Evolutionary conservation across 2,113 vertebrate species (phyloP), one percentile per base, ranked within the genome.

Genomic region (Saguinus imperator): DNA sequence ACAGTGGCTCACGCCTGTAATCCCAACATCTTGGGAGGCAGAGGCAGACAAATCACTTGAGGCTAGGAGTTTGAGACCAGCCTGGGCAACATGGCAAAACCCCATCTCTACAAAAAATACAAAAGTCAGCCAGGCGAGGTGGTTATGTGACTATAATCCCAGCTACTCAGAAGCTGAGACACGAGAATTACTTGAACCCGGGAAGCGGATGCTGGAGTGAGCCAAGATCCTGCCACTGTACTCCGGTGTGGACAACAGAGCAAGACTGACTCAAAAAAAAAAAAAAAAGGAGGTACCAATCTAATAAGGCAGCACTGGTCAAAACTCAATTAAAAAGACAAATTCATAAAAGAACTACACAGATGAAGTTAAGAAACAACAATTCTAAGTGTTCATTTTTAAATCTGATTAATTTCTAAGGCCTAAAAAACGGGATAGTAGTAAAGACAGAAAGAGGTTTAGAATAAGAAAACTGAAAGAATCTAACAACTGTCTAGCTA

Each of bases 331-430:
- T 72, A 48, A n/a, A 90, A 82, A 92, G 57, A 58, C 35, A 86
- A 82, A 90, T 61, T 90, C 48, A 93, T 52, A 84, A 90, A 72
- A 89, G 37, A 92, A 96, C 32, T 80, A 57, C 29, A 11, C 35
- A 89, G 50, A 82, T 72, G 17, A 58, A 94, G 43, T 81, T 70
- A 91, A 95, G 43, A 70, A 91, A 73, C 29, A 77, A 58, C 8
- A 85, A 72, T 20, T 20, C 43, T 58, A 82, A 50, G 40, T 48
- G 90, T 87, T 79, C 50, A 81, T 55, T 95, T 88, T 68, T 89
- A 93, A 95, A 94, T 40, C 37, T 92, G 35, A 58, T 68, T 88
- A 80, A 80, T 81, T 72, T 85, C 6, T 93, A 87, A 76, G 20
- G 4, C 25, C 23, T 82, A 82, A 91, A 68, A 77, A 79, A 32